Conservation (phyloP, 2,113 vertebrate genomes). For the Oncorhynchus mykiss region DNA sequence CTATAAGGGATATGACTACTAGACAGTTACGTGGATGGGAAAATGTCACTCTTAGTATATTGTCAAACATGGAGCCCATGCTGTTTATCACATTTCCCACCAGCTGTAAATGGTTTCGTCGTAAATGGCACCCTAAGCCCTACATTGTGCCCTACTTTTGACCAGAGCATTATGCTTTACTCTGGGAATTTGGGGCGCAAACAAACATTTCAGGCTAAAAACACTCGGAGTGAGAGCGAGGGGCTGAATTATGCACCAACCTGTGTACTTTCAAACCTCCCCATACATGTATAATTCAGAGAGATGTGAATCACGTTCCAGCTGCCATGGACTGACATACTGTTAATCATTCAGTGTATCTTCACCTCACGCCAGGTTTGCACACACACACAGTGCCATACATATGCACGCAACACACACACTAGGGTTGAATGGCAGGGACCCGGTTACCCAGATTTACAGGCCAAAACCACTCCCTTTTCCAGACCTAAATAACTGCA, state of each 20-base stretch:
- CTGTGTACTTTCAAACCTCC: slow-evolving; percentile 6
- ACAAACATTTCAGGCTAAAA: not conserved
- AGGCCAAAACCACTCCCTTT: too few species aligned
- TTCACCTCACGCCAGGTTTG: not conserved
- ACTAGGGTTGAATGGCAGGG: too few species aligned
- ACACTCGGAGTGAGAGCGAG: not conserved
- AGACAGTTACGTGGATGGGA: not conserved
- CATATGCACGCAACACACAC: too few species aligned
- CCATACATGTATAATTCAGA: slow-evolving; percentile 8
- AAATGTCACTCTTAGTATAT: not conserved
- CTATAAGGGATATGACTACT: too few species aligned
- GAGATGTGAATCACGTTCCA: slow-evolving; percentile 8
- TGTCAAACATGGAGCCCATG: not conserved
- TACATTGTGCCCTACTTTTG: too few species aligned
- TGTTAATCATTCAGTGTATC: slow-evolving; percentile 8
- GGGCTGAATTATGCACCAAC: not conserved
- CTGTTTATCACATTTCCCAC: not conserved
- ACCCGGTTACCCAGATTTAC: too few species aligned
- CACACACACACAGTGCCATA: not conserved
- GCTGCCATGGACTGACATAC: not conserved
- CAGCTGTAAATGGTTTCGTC: not conserved
- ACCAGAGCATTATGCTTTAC: too few species aligned
- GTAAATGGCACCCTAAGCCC: too few species aligned
- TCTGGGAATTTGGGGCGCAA: too few species aligned
- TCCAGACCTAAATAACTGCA: too few species aligned